phyloP scores from a whole-genome alignment of 2,113 vertebrate genomes.

The Scartelaos histophorus region DNA sequence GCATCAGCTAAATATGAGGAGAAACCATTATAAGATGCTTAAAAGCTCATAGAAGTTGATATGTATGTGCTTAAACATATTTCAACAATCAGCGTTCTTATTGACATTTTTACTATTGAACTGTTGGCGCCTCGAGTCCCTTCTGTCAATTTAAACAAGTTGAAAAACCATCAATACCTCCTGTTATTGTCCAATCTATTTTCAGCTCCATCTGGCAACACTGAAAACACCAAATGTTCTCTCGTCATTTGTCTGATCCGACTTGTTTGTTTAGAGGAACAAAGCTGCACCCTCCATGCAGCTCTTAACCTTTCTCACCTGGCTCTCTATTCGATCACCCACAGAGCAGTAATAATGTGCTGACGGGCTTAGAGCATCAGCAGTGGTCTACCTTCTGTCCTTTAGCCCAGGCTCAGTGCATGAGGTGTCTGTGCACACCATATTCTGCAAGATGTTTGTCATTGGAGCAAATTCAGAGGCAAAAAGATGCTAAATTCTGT shows the following conservation, averaged over 20 bases:
- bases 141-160: background rate
- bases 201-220: slow-evolving; percentile 5
- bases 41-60: background rate
- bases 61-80: background rate
- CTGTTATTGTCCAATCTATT: slow-evolving; percentile 8
- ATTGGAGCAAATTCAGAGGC: no score
- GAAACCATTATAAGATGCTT: no score
- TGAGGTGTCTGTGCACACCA: background rate
- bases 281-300: slow-evolving; percentile 14
- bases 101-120: background rate
- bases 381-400: slow-evolving; percentile 40
- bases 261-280: slow-evolving; percentile 23
- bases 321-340: slow-evolving; percentile 8
- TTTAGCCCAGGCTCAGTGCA: background rate
- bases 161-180: background rate
- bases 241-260: slow-evolving; percentile 11
- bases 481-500: no score
- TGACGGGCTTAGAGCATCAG: slow-evolving; percentile 31
- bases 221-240: slow-evolving; percentile 19
- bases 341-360: slow-evolving; percentile 28
- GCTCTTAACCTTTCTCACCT: slow-evolving; percentile 39
- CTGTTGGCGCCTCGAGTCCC: background rate
- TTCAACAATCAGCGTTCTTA: background rate
- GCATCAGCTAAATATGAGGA: no score
- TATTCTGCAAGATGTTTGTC: no score